A percentile compares a stretch with the other conserved stretches of the same genome.
Evolutionary conservation across 2,888 invertebrate genomes (phyloP).

Genomic region (Euplexia lucipara): DNA sequence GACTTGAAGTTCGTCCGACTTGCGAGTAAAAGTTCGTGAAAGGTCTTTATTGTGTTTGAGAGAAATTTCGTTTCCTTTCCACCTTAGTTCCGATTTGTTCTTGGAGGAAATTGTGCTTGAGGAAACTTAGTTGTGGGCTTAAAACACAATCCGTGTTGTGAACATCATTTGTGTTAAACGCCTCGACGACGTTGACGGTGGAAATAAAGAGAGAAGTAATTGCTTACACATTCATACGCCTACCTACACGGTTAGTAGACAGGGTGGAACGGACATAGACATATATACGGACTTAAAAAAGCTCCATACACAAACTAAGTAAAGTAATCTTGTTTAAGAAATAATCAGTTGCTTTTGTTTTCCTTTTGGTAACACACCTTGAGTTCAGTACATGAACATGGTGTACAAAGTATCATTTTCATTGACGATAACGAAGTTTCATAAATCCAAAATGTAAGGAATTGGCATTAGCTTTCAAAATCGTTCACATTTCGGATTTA

Average conservation of each 20-base stretch:
- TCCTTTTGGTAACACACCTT: too few species aligned
- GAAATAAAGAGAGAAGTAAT: constrained; percentile 54
- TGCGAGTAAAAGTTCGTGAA: constrained; percentile 75
- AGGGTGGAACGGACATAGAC: too few species aligned
- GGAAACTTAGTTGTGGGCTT: constrained; percentile 73
- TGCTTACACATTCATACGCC: constrained; percentile 45
- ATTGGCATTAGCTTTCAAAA: too few species aligned
- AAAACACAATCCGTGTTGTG: constrained; percentile 74
- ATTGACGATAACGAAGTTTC: too few species aligned
- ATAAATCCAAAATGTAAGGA: too few species aligned
- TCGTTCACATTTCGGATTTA: too few species aligned
- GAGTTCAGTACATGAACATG: too few species aligned
- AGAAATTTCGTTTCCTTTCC: constrained; percentile 77
- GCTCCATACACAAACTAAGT: too few species aligned
- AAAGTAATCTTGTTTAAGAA: too few species aligned
- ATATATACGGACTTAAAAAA: too few species aligned
- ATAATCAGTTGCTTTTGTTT: too few species aligned
- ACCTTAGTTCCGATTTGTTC: constrained; percentile 75
- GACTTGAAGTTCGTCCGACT: constrained; percentile 44
- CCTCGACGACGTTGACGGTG: constrained; percentile 40
- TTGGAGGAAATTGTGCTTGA: constrained; percentile 71
- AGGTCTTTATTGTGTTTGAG: constrained; percentile 79
- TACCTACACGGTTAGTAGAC: constrained; percentile 21
- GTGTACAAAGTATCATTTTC: too few species aligned
- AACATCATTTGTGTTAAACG: constrained; percentile 66